phyloP scores from a whole-genome alignment of 2,888 invertebrate species.

The Agrochola litura region DNA sequence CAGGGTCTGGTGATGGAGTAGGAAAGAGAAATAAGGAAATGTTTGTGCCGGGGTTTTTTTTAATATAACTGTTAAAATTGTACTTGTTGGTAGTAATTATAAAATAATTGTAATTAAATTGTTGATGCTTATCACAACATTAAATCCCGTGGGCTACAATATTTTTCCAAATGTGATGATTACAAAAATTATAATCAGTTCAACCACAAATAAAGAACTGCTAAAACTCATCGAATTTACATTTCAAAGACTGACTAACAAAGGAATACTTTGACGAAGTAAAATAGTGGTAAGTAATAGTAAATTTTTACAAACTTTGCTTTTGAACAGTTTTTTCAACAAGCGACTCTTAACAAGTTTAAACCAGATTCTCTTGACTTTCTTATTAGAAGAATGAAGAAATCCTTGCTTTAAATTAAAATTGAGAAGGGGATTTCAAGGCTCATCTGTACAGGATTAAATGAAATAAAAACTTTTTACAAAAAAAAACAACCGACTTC shows the following conservation, averaged over 20 bases:
- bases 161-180: constrained; percentile 1
- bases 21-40: too few relatives aligned
- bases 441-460: not conserved
- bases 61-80: too few relatives aligned
- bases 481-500: too few relatives aligned
- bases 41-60: too few relatives aligned
- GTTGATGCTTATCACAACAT: too few relatives aligned
- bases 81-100: not conserved
- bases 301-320: constrained; percentile 22
- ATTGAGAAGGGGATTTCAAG: not conserved
- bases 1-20: too few relatives aligned
- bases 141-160: not conserved
- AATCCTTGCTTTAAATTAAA: constrained; percentile 22
- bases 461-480: too few relatives aligned
- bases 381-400: constrained; percentile 4
- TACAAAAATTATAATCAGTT: not conserved
- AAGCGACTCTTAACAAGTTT: constrained; percentile 17
- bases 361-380: constrained; percentile 7
- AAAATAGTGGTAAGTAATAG: constrained; percentile 14
- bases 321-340: constrained; percentile 20
- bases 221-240: not conserved
- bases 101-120: not conserved
- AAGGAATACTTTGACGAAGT: not conserved
- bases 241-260: not conserved
- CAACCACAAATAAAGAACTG: not conserved